phyloP scores from a whole-genome alignment of 53 echinoderm and acorn worm genomes.

The Crossaster papposus region DNA sequence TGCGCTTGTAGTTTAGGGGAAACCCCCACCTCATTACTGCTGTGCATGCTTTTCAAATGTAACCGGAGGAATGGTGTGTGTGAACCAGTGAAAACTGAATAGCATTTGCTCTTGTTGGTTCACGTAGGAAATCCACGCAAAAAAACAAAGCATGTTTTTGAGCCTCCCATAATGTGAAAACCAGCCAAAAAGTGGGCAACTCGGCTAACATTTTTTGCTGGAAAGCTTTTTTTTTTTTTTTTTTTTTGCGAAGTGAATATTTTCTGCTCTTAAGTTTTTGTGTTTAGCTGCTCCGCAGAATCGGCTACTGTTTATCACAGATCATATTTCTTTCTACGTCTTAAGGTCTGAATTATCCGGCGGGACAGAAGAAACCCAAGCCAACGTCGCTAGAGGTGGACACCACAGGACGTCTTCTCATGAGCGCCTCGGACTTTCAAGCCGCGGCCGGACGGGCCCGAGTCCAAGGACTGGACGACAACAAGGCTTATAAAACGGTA shows the following conservation, averaged over 20 bases:
- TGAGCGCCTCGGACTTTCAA: conserved; percentile 97
- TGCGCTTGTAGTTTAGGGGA: neutral
- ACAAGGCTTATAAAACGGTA: conserved; percentile 60
- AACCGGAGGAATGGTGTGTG: neutral
- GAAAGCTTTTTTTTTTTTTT: too few species aligned
- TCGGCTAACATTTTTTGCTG: too few species aligned
- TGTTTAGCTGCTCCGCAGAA: too few species aligned
- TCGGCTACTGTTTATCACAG: too few species aligned
- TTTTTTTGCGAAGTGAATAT: too few species aligned
- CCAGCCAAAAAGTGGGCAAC: too few species aligned
- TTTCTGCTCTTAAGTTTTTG: too few species aligned
- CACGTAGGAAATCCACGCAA: neutral
- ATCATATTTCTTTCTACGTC: neutral
- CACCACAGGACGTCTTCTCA: conserved; percentile 74
- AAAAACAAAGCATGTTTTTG: too few species aligned
- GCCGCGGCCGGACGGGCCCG: conserved; percentile 91
- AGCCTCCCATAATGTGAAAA: too few species aligned
- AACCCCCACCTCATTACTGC: neutral
- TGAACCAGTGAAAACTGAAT: neutral
- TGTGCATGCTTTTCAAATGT: neutral
- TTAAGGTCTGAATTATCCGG: conserved; percentile 32
- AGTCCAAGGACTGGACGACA: conserved; percentile 83
- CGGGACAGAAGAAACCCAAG: conserved; percentile 40
- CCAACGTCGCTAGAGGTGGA: conserved; percentile 81
- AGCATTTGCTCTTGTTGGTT: neutral